These are phyloP conservation scores for Ennomos quercinarius DNA, from an alignment of 2,888 invertebrate species.

Conservation along the genomic window DNA sequence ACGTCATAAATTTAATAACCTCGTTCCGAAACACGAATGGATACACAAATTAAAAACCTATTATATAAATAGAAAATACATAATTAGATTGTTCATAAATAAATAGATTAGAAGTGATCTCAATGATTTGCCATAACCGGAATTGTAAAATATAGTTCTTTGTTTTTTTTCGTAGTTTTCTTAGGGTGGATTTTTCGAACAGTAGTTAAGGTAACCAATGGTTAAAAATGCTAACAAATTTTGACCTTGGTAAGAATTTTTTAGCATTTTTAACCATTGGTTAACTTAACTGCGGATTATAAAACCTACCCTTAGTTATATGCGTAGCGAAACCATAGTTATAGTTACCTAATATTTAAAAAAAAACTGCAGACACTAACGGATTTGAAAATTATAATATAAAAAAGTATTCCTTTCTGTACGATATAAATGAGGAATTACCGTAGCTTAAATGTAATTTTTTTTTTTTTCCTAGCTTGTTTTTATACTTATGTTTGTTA, in stretches of 20 bases:
- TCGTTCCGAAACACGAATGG: too few relatives aligned
- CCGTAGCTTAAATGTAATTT: constrained; percentile 19
- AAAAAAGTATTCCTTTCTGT: constrained; percentile 35
- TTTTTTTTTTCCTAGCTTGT: constrained; percentile 21
- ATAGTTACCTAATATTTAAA: constrained; percentile 48
- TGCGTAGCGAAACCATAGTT: constrained; percentile 61
- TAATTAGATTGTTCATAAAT: constrained; percentile 1
- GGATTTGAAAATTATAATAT: constrained; percentile 72
- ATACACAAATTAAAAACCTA: too few relatives aligned
- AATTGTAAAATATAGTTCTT: constrained; percentile 59
- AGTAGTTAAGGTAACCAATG: too few relatives aligned
- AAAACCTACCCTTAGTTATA: too few relatives aligned
- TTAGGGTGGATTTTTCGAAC: constrained; percentile 35
- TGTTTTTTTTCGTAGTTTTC: constrained; percentile 56
- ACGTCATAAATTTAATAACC: too few relatives aligned
- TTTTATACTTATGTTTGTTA: constrained; percentile 10
- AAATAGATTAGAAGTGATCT: constrained; percentile 41
- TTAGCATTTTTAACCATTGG: too few relatives aligned
- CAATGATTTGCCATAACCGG: constrained; percentile 50
- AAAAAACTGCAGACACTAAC: constrained; percentile 78
- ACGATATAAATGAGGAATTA: constrained; percentile 41
- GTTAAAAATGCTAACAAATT: too few relatives aligned
- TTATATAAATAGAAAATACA: too few relatives aligned
- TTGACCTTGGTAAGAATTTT: too few relatives aligned
- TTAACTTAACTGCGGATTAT: too few relatives aligned